Conservation (phyloP, 2,797 vertebrate species). For the Aphelocoma californica region DNA sequence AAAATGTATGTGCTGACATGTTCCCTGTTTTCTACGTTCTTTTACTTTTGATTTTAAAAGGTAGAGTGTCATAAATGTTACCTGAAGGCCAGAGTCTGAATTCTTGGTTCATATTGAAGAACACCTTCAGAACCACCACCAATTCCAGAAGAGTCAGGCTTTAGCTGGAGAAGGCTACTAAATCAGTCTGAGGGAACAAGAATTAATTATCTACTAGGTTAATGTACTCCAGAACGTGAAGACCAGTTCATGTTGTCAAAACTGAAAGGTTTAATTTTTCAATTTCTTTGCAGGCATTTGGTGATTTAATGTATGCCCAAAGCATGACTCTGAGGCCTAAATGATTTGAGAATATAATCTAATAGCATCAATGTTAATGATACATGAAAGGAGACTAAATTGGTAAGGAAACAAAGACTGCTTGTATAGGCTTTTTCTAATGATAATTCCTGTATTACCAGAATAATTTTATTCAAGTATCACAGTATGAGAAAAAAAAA, state of each 20-base stretch:
- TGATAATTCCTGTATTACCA: background rate
- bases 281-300: background rate
- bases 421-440: background rate
- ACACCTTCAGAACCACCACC: background rate
- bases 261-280: background rate
- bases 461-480: slow-evolving; percentile 32
- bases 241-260: background rate
- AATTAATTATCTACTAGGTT: background rate
- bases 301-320: background rate
- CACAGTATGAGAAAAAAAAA: slow-evolving; percentile 30
- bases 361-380: background rate
- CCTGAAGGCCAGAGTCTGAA: background rate
- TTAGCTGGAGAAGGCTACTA: background rate
- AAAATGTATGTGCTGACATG: background rate
- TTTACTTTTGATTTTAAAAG: background rate
- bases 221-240: background rate
- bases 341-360: background rate
- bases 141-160: background rate
- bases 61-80: background rate
- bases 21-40: background rate
- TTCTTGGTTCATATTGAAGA: background rate
- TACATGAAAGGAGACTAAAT: background rate
- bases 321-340: background rate
- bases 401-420: background rate
- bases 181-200: background rate